Base-by-base conservation (phyloP, 2,888 invertebrate species). In the Eupeodes luniger region DNA sequence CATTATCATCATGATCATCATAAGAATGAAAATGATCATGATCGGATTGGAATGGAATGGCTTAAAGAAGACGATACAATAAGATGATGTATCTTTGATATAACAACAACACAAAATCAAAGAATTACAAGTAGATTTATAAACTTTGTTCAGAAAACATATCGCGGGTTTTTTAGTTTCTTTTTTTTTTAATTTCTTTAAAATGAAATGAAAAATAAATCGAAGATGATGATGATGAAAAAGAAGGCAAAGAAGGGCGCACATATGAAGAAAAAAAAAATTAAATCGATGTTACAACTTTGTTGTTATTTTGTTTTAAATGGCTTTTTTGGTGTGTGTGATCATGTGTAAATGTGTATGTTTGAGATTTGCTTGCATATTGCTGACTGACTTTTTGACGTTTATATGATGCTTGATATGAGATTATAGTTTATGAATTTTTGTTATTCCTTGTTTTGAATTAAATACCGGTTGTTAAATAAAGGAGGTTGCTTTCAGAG, bases 321-420 rank as follows among this genome's bases (percentile, higher is more conserved):
- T 55, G 40, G 4, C 5, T 27, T 36, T 44, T 16, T 55, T 19
- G 19, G 49, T 27, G 47, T 44, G 79, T 62, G 69, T 34, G 53
- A 6, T 36, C 19, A 19, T 62, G 27, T n/a, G 55, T 19, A 27
- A 27, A 66, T 72, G 66, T 79, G 40, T 49, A n/a, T 51, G 49
- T 53, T 40, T 70, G 44, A n/a, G 5, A 64, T 53, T 64, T 44
- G 40, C 57, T 67, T 57, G 44, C 51, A 59, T 83, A 79, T 83
- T 53, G 77, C 78, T 88, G 84, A 77, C 80, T 85, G 81, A 85
- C 81, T 78, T 88, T 70, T 88, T 75, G 87, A 80, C 87, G 80
- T 74, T 87, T 83, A 83, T 87, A 76, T 57, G 83, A 83, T 77
- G 62, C 49, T 40, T 83, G 83, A 83, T 87, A 83, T 87, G 80